Evolutionary conservation across 2,888 invertebrate species (phyloP).

Genomic region (Stratiomys singularior): DNA sequence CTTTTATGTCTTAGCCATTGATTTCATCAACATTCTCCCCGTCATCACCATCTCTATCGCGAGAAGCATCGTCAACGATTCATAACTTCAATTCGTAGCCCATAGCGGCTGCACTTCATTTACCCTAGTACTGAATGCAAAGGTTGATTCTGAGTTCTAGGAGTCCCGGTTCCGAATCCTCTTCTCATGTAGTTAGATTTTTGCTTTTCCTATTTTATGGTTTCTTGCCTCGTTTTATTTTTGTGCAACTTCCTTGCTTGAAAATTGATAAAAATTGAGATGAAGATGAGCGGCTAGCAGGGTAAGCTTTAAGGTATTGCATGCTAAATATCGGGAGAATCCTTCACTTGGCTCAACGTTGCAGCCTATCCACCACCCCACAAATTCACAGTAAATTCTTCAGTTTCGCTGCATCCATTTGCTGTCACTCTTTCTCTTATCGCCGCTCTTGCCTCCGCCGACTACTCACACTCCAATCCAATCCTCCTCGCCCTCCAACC

Average conservation of each 20-base stretch:
- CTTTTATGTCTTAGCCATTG: slow-evolving; percentile 51
- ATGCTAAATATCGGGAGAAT: slow-evolving; percentile 41
- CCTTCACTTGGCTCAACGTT: slow-evolving; percentile 12
- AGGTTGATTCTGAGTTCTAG: slow-evolving; percentile 6
- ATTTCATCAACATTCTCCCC: slow-evolving; percentile 45
- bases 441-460: background rate
- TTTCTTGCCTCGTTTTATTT: slow-evolving; percentile 44
- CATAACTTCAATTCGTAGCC: slow-evolving; percentile 21
- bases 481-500: background rate
- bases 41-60: slow-evolving; percentile 22
- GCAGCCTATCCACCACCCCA: slow-evolving; percentile 17
- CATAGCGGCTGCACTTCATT: slow-evolving; percentile 43
- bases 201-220: slow-evolving; percentile 42
- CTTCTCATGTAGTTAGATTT: slow-evolving; percentile 11
- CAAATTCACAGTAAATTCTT: slow-evolving; percentile 6
- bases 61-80: slow-evolving; percentile 38
- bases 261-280: slow-evolving; percentile 38
- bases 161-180: slow-evolving; percentile 21
- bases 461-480: too few species aligned
- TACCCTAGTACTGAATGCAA: slow-evolving; percentile 31
- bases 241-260: slow-evolving; percentile 41
- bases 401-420: slow-evolving; percentile 12
- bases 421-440: background rate
- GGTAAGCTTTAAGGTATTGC: slow-evolving; percentile 37
- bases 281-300: slow-evolving; percentile 34